A percentile compares a stretch with the other conserved stretches of the same genome.
Conservation (phyloP, 2,888 invertebrate genomes). For the Lasioglossum malachurum region DNA sequence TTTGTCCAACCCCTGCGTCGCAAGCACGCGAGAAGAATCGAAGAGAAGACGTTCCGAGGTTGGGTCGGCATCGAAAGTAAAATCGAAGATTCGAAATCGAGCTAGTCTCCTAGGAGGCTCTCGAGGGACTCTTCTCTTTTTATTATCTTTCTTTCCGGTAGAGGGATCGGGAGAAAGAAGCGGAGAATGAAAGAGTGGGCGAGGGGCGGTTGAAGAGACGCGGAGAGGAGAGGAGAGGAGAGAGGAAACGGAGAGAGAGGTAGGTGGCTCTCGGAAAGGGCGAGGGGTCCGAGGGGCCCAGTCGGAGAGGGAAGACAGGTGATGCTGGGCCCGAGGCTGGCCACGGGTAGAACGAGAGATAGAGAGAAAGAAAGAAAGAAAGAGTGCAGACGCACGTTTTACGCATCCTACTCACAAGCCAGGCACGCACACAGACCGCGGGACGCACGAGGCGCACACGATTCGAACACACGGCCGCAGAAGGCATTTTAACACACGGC, state of each 20-base stretch:
- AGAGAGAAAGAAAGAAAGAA: neutral
- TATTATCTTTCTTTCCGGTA: slow-evolving; percentile 37
- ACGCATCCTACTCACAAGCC: slow-evolving; percentile 73
- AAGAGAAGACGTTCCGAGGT: neutral
- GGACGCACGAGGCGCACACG: slow-evolving; percentile 52
- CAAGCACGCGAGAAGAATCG: neutral
- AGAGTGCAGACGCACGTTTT: slow-evolving; percentile 73
- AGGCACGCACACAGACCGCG: slow-evolving; percentile 41
- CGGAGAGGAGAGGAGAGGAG: slow-evolving; percentile 25
- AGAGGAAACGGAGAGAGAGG: slow-evolving; percentile 26
- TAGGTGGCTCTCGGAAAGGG: slow-evolving; percentile 47
- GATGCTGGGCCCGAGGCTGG: slow-evolving; percentile 81
- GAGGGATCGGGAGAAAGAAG: slow-evolving; percentile 47
- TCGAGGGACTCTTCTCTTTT: slow-evolving; percentile 42
- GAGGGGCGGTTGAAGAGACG: slow-evolving; percentile 4
- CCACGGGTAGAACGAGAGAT: slow-evolving; percentile 58
- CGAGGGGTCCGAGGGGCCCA: slow-evolving; percentile 51
- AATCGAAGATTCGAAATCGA: slow-evolving; percentile 48
- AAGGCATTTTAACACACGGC: slow-evolving; percentile 84
- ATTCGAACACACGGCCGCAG: slow-evolving; percentile 66
- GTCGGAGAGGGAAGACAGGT: slow-evolving; percentile 81
- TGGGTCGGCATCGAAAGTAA: slow-evolving; percentile 5
- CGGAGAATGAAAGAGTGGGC: slow-evolving; percentile 41
- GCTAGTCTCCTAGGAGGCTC: slow-evolving; percentile 29
- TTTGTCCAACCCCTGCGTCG: neutral